Evolutionary conservation across 2,797 vertebrate genomes (phyloP), one percentile per base, ranked within the genome.

Genomic region (Molothrus ater): DNA sequence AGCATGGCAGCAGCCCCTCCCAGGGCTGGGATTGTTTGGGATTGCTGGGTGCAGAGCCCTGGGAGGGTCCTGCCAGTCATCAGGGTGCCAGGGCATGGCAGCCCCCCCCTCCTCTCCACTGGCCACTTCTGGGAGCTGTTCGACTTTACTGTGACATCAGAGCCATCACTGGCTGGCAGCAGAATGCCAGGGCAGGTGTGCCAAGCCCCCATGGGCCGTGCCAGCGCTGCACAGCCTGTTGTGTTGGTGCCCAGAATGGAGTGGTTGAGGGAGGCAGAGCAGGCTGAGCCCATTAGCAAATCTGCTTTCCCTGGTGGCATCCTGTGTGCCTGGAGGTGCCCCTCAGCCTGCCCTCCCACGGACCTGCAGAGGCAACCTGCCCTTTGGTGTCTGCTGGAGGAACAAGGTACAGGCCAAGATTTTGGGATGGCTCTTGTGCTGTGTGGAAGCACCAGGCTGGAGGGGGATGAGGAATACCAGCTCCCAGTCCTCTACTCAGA

Each of bases 191-290:
- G 32, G 56, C 53, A 38, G 19, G 10, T 59, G 70, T 61, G n/a
- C 43, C 64, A 80, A 83, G 16, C 11, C 11, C 13, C 42, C 1
- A 0, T 1, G 18, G 45, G 17, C 31, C 0, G 0, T 3, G 17
- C 59, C 42, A 26, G 2, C 0, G 17, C 48, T 29, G 25, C 63
- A 11, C 17, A 12, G 21, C 9, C 16, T 2, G 29, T 34, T 47
- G 42, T 2, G 0, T 8, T 11, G 2, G 48, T 56, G 29, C 38
- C 29, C 8, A 3, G 32, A 19, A 43, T 0, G 1, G 11, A 20
- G 21, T 1, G 9, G 42, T 10, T 15, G 17, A 2, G 1, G 50
- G 32, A 40, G 43, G 16, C 17, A 60, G 63, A 72, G 47, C 20
- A 3, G 2, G 22, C 22, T 24, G 32, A 83, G 22, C 3, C 4